These are phyloP conservation scores for Rostratula benghalensis DNA, from an alignment of 2,113 vertebrate species.

Conservation along the genomic window DNA sequence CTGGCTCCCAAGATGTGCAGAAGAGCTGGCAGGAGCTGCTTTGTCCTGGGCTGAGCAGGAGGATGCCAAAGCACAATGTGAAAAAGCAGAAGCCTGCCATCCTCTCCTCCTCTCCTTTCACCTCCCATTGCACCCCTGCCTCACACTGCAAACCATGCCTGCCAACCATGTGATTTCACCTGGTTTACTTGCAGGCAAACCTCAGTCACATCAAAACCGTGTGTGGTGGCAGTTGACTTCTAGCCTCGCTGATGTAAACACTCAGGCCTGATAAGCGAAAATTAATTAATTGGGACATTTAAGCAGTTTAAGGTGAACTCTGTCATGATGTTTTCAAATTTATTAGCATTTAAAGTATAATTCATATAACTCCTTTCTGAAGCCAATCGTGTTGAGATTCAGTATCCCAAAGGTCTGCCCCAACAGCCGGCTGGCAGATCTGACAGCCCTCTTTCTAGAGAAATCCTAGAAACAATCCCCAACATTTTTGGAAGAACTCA, in stretches of 20 bases:
- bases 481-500: neutral
- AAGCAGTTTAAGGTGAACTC: neutral
- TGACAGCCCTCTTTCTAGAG: neutral
- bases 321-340: neutral
- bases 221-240: neutral
- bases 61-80: fast-evolving
- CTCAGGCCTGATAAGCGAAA: neutral
- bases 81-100: neutral
- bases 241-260: neutral
- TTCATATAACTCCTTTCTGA: neutral
- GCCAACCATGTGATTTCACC: neutral
- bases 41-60: neutral
- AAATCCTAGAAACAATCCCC: neutral
- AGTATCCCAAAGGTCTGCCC: neutral
- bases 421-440: neutral
- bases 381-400: neutral
- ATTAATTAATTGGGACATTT: neutral
- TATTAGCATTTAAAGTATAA: neutral
- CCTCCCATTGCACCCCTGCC: neutral
- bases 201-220: neutral
- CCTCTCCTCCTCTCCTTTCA: neutral
- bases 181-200: neutral
- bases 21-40: neutral
- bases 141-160: neutral
- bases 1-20: neutral